Conservation (phyloP, 2,797 vertebrate genomes). For the Neopelma chrysocephalum region DNA sequence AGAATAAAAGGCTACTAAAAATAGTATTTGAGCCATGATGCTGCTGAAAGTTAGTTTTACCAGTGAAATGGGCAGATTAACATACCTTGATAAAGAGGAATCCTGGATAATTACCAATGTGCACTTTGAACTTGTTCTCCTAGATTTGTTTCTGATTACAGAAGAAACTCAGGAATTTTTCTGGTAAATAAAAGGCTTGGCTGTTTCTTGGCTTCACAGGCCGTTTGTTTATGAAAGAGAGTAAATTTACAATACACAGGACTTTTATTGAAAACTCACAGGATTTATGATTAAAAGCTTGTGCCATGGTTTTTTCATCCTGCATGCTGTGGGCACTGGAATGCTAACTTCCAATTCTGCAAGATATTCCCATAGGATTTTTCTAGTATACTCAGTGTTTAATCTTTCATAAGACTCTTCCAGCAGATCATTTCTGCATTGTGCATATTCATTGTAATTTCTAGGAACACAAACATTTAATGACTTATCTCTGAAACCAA, state of each 20-base stretch:
- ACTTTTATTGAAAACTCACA: not conserved
- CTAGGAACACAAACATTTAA: not conserved
- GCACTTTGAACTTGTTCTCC: constrained; percentile 65
- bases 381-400: not conserved
- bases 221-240: constrained; percentile 40
- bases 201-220: constrained; percentile 6
- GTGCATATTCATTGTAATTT: constrained; percentile 18
- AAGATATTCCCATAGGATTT: not conserved
- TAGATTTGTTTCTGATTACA: constrained; percentile 56
- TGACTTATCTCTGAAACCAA: not conserved
- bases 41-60: constrained; percentile 25
- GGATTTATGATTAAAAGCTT: not conserved
- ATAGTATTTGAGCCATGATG: not conserved
- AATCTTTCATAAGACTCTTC: constrained; percentile 17
- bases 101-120: constrained; percentile 68
- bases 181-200: constrained; percentile 40
- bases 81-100: constrained; percentile 69
- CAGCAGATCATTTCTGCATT: constrained; percentile 16
- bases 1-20: constrained; percentile 33
- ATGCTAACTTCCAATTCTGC: not conserved
- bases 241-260: not conserved
- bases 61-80: constrained; percentile 69
- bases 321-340: not conserved
- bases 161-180: constrained; percentile 54
- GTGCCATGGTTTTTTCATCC: not conserved